Base-by-base conservation (phyloP, 2,797 vertebrate species). In the Arremon brunneinucha region DNA sequence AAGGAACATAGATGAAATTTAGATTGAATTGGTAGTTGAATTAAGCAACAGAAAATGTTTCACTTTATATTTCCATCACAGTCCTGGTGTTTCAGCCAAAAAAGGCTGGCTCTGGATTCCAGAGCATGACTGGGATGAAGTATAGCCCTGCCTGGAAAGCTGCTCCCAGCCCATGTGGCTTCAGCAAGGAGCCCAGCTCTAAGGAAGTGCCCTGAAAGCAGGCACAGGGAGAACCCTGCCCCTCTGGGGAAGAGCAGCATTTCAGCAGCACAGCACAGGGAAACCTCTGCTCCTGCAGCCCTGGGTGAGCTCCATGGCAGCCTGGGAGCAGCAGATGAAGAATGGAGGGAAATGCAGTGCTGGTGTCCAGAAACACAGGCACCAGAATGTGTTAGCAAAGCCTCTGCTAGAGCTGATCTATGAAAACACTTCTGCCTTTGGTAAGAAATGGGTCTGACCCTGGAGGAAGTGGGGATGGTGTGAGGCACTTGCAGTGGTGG, bases 1-100 rank as follows among this genome's bases (percentile, higher is more conserved):
- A 76, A 91, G 49, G 74, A 93, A 56, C 59, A 63, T 52, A 79
- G 71, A 72, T 90, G 41, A 83, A 82, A 87, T 95, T 86, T 44
- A 68, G 55, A 81, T 49, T 44, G 82, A 32, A 85, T 64, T 72
- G 46, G 68, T 57, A 68, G 74, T 84, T 94, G 92, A 82, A 88
- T 81, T 62, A 92, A 92, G 79, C 57, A 72, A 69, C 1, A 4
- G 56, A 69, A 85, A 78, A 68, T n/a, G 50, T 91, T 95, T 89
- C 2, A 4, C 19, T 78, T 89, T 69, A 2, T 72, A 70, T 92
- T 94, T 91, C 71, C 14, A 27, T 92, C 64, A 37, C 3, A 4
- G 8, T 71, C 27, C 47, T 88, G 70, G 32, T 57, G 83, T 86
- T 89, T 50, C 41, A 91, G 91, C 84, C 87, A 91, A 62, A 63